phyloP scores from a whole-genome alignment of 1,140 invertebrate genomes.

The Halesus radiatus region DNA sequence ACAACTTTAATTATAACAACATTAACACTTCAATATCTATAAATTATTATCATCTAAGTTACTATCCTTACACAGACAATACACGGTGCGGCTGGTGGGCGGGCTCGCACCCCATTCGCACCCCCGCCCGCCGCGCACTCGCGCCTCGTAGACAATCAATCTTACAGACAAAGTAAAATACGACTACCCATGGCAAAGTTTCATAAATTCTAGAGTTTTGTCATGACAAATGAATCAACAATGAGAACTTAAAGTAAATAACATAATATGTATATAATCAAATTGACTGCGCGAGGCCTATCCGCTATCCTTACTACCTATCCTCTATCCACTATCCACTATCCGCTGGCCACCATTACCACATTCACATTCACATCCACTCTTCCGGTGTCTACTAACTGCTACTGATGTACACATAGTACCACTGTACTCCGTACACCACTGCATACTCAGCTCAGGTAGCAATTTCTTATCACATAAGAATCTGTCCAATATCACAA shows the following conservation, averaged over 20 bases:
- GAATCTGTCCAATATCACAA: slow-evolving; percentile 55
- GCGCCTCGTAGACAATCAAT: slow-evolving; percentile 8
- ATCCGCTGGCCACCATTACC: too few species aligned
- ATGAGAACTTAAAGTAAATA: slow-evolving; percentile 22
- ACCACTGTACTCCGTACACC: too few species aligned
- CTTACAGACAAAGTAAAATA: slow-evolving; percentile 36
- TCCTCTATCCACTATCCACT: too few species aligned
- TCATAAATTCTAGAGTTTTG: slow-evolving; percentile 25
- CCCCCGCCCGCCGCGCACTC: not conserved
- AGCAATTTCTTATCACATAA: slow-evolving; percentile 52
- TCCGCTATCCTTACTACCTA: not conserved
- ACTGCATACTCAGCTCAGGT: too few species aligned
- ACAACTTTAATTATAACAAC: slow-evolving; percentile 72
- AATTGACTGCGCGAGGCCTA: slow-evolving; percentile 15
- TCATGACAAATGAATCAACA: slow-evolving; percentile 41
- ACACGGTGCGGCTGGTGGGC: slow-evolving; percentile 24
- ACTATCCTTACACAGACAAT: slow-evolving; percentile 53
- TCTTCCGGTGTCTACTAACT: too few species aligned
- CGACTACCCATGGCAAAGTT: slow-evolving; percentile 32
- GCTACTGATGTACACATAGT: too few species aligned
- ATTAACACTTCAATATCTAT: slow-evolving; percentile 68
- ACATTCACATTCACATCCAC: too few species aligned
- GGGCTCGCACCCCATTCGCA: not conserved
- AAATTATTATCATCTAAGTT: slow-evolving; percentile 59
- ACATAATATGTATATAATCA: not conserved